Conservation (phyloP, 1,140 invertebrate species). For the Papilio aristodemus region DNA sequence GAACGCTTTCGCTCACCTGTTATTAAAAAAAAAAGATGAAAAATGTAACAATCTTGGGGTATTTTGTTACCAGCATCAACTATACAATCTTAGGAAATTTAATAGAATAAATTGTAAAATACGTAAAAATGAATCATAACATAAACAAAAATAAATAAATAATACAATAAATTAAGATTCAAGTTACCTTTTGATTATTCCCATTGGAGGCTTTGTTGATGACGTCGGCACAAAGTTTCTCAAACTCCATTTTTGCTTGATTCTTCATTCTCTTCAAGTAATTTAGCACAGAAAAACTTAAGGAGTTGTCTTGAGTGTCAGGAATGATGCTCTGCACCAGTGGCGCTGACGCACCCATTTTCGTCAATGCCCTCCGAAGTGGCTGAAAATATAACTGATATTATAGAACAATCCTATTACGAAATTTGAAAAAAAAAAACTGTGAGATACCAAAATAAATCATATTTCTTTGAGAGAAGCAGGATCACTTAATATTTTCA, state of each 20-base stretch:
- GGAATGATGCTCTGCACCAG: slow-evolving; percentile 91
- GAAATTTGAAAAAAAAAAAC: too few relatives aligned
- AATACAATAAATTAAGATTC: not conserved
- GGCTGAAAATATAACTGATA: slow-evolving; percentile 82
- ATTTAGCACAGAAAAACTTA: slow-evolving; percentile 96
- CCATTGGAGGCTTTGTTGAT: slow-evolving; percentile 74
- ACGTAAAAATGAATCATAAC: too few relatives aligned
- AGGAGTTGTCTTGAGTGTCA: slow-evolving; percentile 94
- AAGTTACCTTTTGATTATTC: slow-evolving; percentile 68
- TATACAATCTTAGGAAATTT: too few relatives aligned
- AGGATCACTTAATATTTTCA: slow-evolving; percentile 9
- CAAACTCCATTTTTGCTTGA: slow-evolving; percentile 96
- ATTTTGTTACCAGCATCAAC: too few relatives aligned
- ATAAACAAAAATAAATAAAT: too few relatives aligned
- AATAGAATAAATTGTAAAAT: too few relatives aligned
- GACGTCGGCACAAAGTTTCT: slow-evolving; percentile 88
- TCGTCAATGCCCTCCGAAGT: slow-evolving; percentile 92
- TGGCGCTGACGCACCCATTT: slow-evolving; percentile 93
- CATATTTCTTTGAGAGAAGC: too few relatives aligned
- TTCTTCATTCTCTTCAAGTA: slow-evolving; percentile 98
- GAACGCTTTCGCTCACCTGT: slow-evolving; percentile 84
- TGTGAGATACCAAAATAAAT: too few relatives aligned
- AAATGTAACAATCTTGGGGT: too few relatives aligned
- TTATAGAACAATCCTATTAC: not conserved
- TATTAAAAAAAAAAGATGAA: not conserved